These are phyloP conservation scores for Coptodon rendalli DNA, from an alignment of 2,113 vertebrate genomes.

Conservation along the genomic window DNA sequence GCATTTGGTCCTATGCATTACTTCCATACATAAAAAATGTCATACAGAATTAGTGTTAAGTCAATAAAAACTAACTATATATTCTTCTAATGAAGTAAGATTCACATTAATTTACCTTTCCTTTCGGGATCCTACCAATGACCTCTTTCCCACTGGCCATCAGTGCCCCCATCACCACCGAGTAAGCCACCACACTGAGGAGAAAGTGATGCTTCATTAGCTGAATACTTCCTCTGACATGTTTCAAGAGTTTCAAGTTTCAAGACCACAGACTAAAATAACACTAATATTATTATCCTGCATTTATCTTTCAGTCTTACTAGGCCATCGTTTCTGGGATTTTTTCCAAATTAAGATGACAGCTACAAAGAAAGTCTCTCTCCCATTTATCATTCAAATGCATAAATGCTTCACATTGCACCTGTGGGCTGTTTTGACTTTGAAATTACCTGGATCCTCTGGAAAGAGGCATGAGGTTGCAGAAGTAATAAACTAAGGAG, in stretches of 20 bases:
- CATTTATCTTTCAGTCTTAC: neutral
- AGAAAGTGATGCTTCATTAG: neutral
- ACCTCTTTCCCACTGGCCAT: conserved; percentile 98
- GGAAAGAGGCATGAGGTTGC: conserved; percentile 97
- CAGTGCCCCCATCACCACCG: conserved; percentile 91
- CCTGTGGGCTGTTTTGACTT: neutral
- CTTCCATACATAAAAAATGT: neutral
- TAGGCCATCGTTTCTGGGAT: neutral
- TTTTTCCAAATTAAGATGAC: neutral
- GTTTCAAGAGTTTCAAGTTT: neutral
- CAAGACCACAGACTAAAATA: neutral
- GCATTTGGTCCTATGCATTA: neutral
- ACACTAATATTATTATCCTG: neutral
- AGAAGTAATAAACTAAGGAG: conserved; percentile 97
- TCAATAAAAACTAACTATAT: neutral
- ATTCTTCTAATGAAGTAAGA: neutral
- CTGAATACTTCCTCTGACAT: neutral
- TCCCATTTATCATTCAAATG: neutral
- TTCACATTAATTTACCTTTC: conserved; percentile 76
- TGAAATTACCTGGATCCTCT: conserved; percentile 86
- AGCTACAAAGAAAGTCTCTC: neutral
- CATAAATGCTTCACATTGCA: neutral
- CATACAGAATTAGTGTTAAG: neutral
- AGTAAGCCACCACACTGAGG: conserved; percentile 90
- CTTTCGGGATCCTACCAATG: conserved; percentile 90